phyloP scores from a whole-genome alignment of 2,797 vertebrate genomes.

The Mycteria americana region DNA sequence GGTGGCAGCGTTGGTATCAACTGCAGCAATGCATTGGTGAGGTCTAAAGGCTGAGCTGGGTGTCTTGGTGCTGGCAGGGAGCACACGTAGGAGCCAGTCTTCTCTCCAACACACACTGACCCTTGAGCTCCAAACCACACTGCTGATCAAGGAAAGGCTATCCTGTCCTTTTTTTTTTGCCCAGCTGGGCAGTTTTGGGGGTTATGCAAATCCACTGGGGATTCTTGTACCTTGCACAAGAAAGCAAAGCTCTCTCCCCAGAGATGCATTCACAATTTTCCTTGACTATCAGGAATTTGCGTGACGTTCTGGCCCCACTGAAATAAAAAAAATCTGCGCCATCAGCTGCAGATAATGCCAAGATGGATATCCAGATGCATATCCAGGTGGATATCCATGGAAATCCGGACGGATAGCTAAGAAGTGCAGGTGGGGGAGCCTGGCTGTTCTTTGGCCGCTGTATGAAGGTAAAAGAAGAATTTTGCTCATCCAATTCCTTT shows the following conservation, averaged over 20 bases:
- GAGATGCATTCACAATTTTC: background rate
- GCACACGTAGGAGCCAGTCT: rapidly evolving
- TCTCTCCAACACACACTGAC: background rate
- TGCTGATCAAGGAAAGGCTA: background rate
- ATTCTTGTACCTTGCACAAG: background rate
- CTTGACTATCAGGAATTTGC: background rate
- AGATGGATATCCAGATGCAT: background rate
- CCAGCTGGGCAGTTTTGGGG: background rate
- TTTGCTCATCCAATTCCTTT: background rate
- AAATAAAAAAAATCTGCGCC: background rate
- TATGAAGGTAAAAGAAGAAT: background rate
- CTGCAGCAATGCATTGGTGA: rapidly evolving
- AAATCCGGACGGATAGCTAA: background rate
- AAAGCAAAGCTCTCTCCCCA: background rate
- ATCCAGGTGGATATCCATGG: background rate
- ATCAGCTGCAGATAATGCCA: background rate
- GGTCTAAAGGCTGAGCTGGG: background rate
- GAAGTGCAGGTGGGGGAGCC: background rate
- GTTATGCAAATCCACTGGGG: background rate
- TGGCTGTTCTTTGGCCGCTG: background rate
- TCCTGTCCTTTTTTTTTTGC: background rate
- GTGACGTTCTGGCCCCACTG: background rate
- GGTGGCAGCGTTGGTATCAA: background rate
- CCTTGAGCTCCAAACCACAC: background rate
- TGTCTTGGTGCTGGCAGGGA: background rate